Conservation (phyloP, 2,888 invertebrate species). For the Physocephala rufipes region DNA sequence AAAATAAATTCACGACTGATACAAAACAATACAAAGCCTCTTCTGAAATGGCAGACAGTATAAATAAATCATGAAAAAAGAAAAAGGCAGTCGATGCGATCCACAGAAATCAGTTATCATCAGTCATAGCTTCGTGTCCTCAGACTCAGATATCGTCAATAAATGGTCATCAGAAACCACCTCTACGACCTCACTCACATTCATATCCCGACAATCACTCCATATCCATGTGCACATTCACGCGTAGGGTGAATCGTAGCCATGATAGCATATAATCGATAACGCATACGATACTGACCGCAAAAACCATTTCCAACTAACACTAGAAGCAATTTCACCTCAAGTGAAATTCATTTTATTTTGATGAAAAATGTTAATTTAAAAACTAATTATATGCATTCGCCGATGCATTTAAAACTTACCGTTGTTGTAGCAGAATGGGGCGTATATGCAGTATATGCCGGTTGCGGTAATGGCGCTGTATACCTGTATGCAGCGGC, state of each 20-base stretch:
- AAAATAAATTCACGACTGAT: not conserved
- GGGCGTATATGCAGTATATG: conserved; percentile 66
- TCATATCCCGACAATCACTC: too few species aligned
- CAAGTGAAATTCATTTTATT: conserved; percentile 1
- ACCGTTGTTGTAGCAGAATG: conserved; percentile 66
- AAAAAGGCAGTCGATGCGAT: not conserved
- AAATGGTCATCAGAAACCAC: too few species aligned
- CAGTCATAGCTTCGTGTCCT: not conserved
- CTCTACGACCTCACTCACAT: too few species aligned
- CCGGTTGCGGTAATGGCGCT: conserved; percentile 65
- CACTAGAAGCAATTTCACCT: too few species aligned
- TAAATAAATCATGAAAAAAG: not conserved
- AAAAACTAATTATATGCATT: not conserved
- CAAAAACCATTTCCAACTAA: too few species aligned
- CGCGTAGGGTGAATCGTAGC: too few species aligned
- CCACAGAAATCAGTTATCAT: not conserved
- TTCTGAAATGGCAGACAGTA: not conserved
- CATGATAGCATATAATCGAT: too few species aligned
- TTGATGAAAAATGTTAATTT: not conserved
- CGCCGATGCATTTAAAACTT: conserved; percentile 54
- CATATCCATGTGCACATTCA: too few species aligned
- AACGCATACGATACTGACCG: too few species aligned
- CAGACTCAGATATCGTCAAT: conserved; percentile 13
- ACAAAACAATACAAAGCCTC: not conserved
- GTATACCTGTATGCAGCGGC: conserved; percentile 66